Evolutionary conservation across 2,113 vertebrate species (phyloP), one percentile per base, ranked within the genome.

Genomic region (Glareola pratincola): DNA sequence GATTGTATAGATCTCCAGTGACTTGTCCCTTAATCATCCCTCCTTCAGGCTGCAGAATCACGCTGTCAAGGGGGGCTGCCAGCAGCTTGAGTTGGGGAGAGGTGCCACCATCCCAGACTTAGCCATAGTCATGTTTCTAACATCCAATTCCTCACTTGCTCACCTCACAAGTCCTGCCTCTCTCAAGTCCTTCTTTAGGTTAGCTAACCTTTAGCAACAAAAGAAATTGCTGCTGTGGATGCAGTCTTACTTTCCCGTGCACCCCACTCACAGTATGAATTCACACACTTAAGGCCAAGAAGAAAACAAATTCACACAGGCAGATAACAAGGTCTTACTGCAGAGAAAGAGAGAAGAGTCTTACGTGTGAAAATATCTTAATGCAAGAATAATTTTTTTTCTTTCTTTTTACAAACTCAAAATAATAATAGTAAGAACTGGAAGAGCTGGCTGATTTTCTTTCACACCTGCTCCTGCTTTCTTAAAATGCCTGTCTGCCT

Each of bases 61-160:
- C 30, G 20, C 39, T n/a, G 41, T 41, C 12, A 13, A 27, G 27
- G 18, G 11, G 19, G 41, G 51, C 41, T 76, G 62, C 41, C 4
- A 0, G 24, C 0, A 1, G 10, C 20, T 32, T n/a, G 51, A 45
- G 50, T 2, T 1, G 1, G 10, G 13, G 6, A 30, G 26, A 56
- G 12, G 18, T 29, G 23, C 43, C 41, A 51, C n/a, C 1, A 2
- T 22, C 36, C 34, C 56, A 53, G 34, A 18, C 19, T 43, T 68
- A 45, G 59, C 37, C 27, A 69, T 5, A n/a, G 36, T 4, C 51
- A 50, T 2, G 1, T 80, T 85, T 73, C 27, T 73, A 32, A 69
- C 43, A 60, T 30, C 34, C 29, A 45, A 1, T 53, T 78, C 57
- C 43, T 85, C 53, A 36, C 41, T 21, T 5, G 3, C 21, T 66